These are phyloP conservation scores for Cheilosia pagana DNA, from an alignment of 2,888 invertebrate species.

Conservation along the genomic window DNA sequence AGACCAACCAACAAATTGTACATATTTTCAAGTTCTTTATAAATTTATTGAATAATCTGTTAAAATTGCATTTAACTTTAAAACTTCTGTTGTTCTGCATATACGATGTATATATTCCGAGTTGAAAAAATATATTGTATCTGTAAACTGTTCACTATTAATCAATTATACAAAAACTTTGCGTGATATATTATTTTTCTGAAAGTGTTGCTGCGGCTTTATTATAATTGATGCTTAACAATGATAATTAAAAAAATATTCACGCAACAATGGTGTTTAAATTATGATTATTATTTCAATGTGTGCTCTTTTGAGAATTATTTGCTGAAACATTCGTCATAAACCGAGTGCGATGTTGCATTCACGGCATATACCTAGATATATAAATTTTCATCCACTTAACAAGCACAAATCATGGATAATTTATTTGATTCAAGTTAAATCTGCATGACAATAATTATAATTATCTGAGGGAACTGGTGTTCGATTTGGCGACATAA, in stretches of 20 bases:
- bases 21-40: too few relatives aligned
- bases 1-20: too few relatives aligned
- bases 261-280: slow-evolving; percentile 26
- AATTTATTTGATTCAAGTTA: slow-evolving; percentile 36
- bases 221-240: slow-evolving; percentile 5
- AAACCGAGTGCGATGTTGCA: not conserved
- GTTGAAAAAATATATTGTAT: not conserved
- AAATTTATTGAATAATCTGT: too few relatives aligned
- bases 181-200: not conserved
- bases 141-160: slow-evolving; percentile 2
- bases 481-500: slow-evolving; percentile 43
- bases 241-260: slow-evolving; percentile 31
- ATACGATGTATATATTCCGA: too few relatives aligned
- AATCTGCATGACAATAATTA: slow-evolving; percentile 47
- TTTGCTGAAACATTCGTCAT: slow-evolving; percentile 3
- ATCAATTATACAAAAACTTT: not conserved
- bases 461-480: slow-evolving; percentile 30
- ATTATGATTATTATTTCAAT: not conserved
- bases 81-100: too few relatives aligned
- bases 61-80: too few relatives aligned
- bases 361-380: not conserved
- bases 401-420: slow-evolving; percentile 34
- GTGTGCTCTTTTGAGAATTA: slow-evolving; percentile 3
- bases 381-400: slow-evolving; percentile 5
- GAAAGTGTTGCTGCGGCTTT: not conserved